phyloP scores from a whole-genome alignment of 2,797 vertebrate genomes.

The Enteromius unitaeniatus region DNA sequence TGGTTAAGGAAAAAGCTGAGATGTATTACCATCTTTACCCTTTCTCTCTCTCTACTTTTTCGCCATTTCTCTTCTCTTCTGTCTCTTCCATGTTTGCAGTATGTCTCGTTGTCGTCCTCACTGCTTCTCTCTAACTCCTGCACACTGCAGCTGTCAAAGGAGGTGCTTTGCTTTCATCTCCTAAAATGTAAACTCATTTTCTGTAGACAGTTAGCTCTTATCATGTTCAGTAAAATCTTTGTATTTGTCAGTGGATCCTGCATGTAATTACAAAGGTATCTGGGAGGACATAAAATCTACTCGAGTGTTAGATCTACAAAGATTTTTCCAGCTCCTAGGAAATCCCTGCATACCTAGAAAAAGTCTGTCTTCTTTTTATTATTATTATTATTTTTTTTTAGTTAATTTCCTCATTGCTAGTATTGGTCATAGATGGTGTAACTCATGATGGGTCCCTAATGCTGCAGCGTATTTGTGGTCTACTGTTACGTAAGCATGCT shows the following conservation, averaged over 20 bases:
- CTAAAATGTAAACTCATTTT: background rate
- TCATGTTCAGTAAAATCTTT: background rate
- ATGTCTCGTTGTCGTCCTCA: background rate
- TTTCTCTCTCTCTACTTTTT: slow-evolving; percentile 28
- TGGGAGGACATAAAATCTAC: background rate
- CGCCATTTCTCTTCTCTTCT: background rate
- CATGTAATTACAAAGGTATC: background rate
- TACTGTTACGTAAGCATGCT: slow-evolving; percentile 62
- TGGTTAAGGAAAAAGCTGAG: slow-evolving; percentile 47
- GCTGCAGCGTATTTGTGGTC: slow-evolving; percentile 72
- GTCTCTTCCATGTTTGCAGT: slow-evolving; percentile 11
- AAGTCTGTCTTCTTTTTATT: background rate
- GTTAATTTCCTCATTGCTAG: slow-evolving; percentile 47
- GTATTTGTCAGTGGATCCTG: background rate
- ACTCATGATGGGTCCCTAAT: slow-evolving; percentile 66
- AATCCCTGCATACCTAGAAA: background rate
- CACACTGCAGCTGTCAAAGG: background rate
- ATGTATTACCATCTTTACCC: slow-evolving; percentile 32
- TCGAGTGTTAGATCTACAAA: background rate
- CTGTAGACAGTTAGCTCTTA: background rate
- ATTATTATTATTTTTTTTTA: background rate
- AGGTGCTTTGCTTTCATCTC: background rate
- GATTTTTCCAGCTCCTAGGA: background rate
- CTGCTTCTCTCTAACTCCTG: background rate
- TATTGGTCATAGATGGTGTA: slow-evolving; percentile 34